Conservation (phyloP, 2,888 invertebrate genomes). For the Drosophila pegasa region DNA sequence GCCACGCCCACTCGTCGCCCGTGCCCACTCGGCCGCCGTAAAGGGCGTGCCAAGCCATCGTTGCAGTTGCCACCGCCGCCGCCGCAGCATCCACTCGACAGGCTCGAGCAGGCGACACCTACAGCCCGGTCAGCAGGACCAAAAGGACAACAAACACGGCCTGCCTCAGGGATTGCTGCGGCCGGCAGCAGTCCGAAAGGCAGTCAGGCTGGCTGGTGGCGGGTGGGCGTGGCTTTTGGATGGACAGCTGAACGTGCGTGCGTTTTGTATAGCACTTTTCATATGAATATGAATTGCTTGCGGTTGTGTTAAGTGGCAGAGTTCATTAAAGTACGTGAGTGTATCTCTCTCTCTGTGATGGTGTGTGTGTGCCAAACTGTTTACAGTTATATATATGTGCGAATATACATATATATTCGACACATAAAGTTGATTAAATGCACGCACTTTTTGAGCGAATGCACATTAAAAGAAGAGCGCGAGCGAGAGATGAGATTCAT, state of each 20-base stretch:
- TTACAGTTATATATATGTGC: constrained; percentile 7
- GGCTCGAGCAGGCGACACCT: constrained; percentile 68
- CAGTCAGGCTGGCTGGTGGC: neutral
- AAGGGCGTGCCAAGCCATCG: constrained; percentile 67
- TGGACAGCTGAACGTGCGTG: constrained; percentile 55
- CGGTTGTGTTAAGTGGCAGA: constrained; percentile 74
- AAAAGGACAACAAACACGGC: constrained; percentile 43
- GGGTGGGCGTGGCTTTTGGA: constrained; percentile 2
- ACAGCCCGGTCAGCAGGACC: constrained; percentile 56
- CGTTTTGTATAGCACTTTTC: constrained; percentile 68
- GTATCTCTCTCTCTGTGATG: neutral
- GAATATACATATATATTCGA: neutral
- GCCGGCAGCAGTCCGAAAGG: constrained; percentile 1
- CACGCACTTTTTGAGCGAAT: constrained; percentile 41
- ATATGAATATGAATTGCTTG: constrained; percentile 79
- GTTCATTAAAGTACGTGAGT: constrained; percentile 48
- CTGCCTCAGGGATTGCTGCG: constrained; percentile 5
- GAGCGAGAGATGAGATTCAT: constrained; percentile 10
- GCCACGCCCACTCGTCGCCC: constrained; percentile 5
- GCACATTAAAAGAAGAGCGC: constrained; percentile 15
- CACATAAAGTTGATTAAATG: constrained; percentile 24
- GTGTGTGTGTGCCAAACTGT: constrained; percentile 5
- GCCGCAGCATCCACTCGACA: constrained; percentile 68
- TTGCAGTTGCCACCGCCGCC: constrained; percentile 33
- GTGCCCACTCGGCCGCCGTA: constrained; percentile 11